Evolutionary conservation across 2,797 vertebrate genomes (phyloP).

Genomic region (Danio kyathit): DNA sequence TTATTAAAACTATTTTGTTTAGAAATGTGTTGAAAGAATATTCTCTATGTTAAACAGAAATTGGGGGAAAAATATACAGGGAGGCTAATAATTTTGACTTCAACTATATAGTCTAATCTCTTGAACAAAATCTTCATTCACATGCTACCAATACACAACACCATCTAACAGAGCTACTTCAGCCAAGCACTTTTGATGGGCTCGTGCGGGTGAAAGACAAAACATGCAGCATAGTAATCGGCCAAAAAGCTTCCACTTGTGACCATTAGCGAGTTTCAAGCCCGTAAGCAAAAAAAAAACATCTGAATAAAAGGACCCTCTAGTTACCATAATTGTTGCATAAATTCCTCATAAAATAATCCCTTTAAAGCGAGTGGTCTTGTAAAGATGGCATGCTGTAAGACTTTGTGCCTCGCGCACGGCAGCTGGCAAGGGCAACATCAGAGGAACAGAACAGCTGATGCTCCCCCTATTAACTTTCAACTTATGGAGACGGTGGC

Average conservation of each 20-base stretch:
- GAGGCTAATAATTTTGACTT: too few relatives aligned
- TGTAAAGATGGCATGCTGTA: slow-evolving; percentile 62
- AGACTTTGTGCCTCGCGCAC: slow-evolving; percentile 41
- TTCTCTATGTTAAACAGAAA: too few relatives aligned
- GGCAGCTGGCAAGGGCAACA: slow-evolving; percentile 72
- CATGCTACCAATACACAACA: neutral
- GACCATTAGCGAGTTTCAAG: slow-evolving; percentile 60
- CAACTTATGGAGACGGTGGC: slow-evolving; percentile 76
- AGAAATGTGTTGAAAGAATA: too few relatives aligned
- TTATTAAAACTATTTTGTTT: too few relatives aligned
- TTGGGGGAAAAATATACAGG: too few relatives aligned
- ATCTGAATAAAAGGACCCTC: slow-evolving; percentile 53
- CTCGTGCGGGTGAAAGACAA: neutral
- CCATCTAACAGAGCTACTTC: neutral
- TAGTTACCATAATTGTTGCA: slow-evolving; percentile 63
- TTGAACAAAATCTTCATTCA: neutral
- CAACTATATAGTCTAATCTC: too few relatives aligned
- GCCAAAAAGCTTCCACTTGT: slow-evolving; percentile 57
- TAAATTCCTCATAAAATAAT: slow-evolving; percentile 70
- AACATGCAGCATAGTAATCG: slow-evolving; percentile 65
- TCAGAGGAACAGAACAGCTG: slow-evolving; percentile 65
- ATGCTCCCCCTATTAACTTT: slow-evolving; percentile 79
- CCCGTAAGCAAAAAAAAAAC: slow-evolving; percentile 52
- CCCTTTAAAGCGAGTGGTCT: slow-evolving; percentile 71
- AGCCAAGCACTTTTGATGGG: slow-evolving; percentile 25